Evolutionary conservation across 2,888 invertebrate genomes (phyloP).

Genomic region (Nasonovia ribisnigri): DNA sequence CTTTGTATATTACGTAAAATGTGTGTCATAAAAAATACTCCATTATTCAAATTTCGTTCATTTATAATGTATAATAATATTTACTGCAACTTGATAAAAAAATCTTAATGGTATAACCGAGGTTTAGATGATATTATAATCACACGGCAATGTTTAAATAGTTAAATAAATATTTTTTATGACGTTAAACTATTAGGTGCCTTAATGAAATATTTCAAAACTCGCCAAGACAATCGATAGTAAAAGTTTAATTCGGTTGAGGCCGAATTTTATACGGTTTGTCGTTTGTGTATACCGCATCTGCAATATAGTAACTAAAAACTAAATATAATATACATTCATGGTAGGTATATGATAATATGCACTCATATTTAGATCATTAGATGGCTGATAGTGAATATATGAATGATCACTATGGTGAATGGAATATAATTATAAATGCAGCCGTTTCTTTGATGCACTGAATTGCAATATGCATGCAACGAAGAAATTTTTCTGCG

Average conservation of each 20-base stretch:
- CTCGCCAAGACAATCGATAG: not conserved
- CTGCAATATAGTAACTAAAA: not conserved
- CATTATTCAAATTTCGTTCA: constrained; percentile 32
- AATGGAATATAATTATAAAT: not conserved
- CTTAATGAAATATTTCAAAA: constrained; percentile 36
- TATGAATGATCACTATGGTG: not conserved
- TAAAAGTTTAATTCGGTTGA: constrained; percentile 1
- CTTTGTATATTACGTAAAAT: not conserved
- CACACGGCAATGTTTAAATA: not conserved
- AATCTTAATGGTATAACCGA: not conserved
- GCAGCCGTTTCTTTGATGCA: not conserved
- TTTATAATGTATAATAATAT: not conserved
- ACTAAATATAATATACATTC: not conserved
- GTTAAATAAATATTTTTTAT: constrained; percentile 13
- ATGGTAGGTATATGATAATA: not conserved
- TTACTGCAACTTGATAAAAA: not conserved
- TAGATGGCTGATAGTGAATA: not conserved
- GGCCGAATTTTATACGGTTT: constrained; percentile 3
- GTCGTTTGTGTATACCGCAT: not conserved
- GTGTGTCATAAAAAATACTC: not conserved
- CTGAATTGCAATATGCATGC: not conserved
- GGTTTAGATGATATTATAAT: not conserved
- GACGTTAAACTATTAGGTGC: not conserved
- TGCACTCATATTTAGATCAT: not conserved
- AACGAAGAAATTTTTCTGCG: constrained; percentile 29